Evolutionary conservation across 2,797 vertebrate genomes (phyloP).

Genomic region (Denticeps clupeoides): DNA sequence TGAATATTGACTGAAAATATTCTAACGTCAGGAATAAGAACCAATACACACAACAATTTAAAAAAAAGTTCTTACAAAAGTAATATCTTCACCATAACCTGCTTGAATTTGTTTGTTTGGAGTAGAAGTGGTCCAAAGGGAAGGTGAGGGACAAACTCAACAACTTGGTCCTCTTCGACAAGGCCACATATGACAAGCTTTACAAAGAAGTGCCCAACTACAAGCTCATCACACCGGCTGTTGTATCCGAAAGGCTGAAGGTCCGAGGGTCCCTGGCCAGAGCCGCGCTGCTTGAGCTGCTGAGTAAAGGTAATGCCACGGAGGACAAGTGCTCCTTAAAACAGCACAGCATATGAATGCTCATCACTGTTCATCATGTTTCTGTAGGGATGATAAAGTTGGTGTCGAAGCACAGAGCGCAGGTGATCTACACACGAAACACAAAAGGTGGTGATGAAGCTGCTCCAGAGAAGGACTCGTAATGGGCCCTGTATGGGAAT

Average conservation of each 20-base stretch:
- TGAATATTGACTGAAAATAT: too few relatives aligned
- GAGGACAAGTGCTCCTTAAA: too few relatives aligned
- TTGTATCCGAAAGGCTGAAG: constrained; percentile 95
- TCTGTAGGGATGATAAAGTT: too few relatives aligned
- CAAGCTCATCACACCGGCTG: constrained; percentile 95
- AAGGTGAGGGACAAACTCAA: constrained; percentile 98
- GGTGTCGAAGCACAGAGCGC: constrained; percentile 76
- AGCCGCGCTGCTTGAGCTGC: constrained; percentile 89
- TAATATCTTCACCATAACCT: too few relatives aligned
- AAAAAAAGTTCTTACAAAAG: too few relatives aligned
- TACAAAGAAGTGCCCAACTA: constrained; percentile 98
- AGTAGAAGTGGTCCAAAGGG: constrained; percentile 99
- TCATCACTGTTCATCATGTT: too few relatives aligned
- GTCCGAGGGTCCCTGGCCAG: constrained; percentile 89
- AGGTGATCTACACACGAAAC: constrained; percentile 77
- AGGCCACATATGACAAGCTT: constrained; percentile 93
- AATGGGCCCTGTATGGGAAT: too few relatives aligned
- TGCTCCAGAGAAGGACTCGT: constrained; percentile 59
- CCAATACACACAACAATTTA: too few relatives aligned
- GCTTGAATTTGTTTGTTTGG: constrained; percentile 1
- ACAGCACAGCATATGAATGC: too few relatives aligned
- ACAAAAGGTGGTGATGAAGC: constrained; percentile 74
- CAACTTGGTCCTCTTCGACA: constrained; percentile 94
- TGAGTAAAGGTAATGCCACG: constrained; percentile 91
- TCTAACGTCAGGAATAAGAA: too few relatives aligned